Base-by-base conservation (phyloP, 2,888 invertebrate species). In the Mythimna albipuncta region DNA sequence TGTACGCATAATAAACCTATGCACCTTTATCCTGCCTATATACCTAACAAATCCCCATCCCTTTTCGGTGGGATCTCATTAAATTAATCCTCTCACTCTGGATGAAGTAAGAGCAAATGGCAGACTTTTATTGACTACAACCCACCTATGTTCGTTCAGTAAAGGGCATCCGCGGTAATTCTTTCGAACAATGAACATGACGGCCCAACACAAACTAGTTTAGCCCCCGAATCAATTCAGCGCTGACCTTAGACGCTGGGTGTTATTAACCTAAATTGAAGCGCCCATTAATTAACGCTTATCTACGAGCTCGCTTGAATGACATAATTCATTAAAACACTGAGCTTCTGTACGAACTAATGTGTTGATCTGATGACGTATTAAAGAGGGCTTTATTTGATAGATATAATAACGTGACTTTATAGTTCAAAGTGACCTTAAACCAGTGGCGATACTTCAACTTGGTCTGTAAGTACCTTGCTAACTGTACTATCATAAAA, bases 261-360 rank as follows among this genome's bases (percentile, higher is more conserved):
- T 68, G 83, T 75, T 78, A 86, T 86, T 86, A 86, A 86, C 85
- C 83, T 77, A 85, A 86, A 85, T 86, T 87, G 67, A 79, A 62
- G 72, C 83, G 77, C 77, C 69, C 83, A 78, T 86, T 86, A 83
- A 85, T 75, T 62, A 76, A 77, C 83, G 75, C 64, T 79, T 81
- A 83, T 81, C 81, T 75, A 75, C 75, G 54, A 67, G 66, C 59
- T 55, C 52, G 54, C 57, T 65, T 75, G 80, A 83, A 85, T 83
- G 85, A 83, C 79, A 85, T 86, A 83, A 85, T 86, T 83, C 82
- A 79, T 83, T 83, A 77, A 26, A 16, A 73, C 55, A 78, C 67
- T 41, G 69, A 69, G 64, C 75, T 77, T 64, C 71, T 77, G 64
- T 73, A 26, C 19, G 52, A 38, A 65, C 11, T 69, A 50, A 62